These are phyloP conservation scores for Sminthurinus aureus DNA, from an alignment of 2,888 invertebrate genomes.

Conservation along the genomic window DNA sequence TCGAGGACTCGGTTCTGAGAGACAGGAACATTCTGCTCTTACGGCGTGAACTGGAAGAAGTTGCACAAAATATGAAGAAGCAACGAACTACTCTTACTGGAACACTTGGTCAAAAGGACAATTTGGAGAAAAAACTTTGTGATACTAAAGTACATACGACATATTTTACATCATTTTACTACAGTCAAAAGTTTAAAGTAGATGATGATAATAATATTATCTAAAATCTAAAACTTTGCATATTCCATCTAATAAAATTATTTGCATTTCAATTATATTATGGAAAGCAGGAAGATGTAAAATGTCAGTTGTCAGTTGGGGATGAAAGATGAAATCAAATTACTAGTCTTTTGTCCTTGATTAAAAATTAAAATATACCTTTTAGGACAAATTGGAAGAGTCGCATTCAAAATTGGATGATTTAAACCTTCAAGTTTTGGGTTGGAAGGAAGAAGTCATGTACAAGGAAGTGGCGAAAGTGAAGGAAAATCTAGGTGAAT, in stretches of 20 bases:
- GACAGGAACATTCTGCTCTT: slow-evolving; percentile 48
- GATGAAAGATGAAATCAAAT: no score
- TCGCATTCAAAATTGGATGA: slow-evolving; percentile 41
- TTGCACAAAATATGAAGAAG: slow-evolving; percentile 49
- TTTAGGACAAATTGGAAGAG: slow-evolving; percentile 32
- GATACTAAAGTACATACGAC: slow-evolving; percentile 31
- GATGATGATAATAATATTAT: not conserved
- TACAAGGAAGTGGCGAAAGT: slow-evolving; percentile 45
- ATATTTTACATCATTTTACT: no score
- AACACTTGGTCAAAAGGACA: slow-evolving; percentile 39
- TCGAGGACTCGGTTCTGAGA: slow-evolving; percentile 47
- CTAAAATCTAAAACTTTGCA: not conserved
- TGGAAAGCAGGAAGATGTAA: not conserved
- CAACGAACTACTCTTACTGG: slow-evolving; percentile 46
- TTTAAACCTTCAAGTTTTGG: slow-evolving; percentile 46
- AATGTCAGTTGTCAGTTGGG: no score
- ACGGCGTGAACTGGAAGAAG: slow-evolving; percentile 46
- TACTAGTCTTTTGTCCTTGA: no score
- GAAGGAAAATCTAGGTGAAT: slow-evolving; percentile 27
- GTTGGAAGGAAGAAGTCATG: slow-evolving; percentile 54
- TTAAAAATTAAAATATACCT: not conserved
- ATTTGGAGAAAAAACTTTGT: slow-evolving; percentile 37
- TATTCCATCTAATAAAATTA: not conserved
- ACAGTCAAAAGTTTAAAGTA: no score
- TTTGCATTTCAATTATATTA: no score